Evolutionary conservation across 2,888 invertebrate genomes (phyloP).

Genomic region (Thalpophila matura): DNA sequence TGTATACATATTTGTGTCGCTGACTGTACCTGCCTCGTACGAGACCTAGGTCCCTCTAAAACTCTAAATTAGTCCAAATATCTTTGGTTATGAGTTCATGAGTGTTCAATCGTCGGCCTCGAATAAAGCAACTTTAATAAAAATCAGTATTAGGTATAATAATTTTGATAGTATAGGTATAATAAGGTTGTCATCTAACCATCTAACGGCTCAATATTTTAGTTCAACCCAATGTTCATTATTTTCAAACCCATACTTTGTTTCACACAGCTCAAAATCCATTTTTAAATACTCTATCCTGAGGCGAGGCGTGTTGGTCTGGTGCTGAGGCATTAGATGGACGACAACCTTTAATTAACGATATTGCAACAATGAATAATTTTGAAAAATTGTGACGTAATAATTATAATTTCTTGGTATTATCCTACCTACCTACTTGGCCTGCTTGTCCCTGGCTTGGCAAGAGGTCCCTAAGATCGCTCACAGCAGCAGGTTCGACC

Average conservation of each 20-base stretch:
- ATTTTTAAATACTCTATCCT: too few species aligned
- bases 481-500: background rate
- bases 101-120: slow-evolving; percentile 35
- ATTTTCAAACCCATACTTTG: too few species aligned
- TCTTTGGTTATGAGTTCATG: slow-evolving; percentile 16
- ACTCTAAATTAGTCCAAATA: background rate
- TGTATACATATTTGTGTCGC: slow-evolving; percentile 1
- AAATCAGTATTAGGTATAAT: background rate
- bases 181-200: too few species aligned
- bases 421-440: background rate
- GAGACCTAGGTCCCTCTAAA: background rate
- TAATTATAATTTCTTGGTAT: background rate
- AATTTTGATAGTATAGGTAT: background rate
- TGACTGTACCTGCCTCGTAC: background rate
- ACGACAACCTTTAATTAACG: too few species aligned
- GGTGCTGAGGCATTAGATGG: too few species aligned
- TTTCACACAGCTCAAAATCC: too few species aligned
- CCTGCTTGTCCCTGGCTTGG: too few species aligned
- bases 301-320: too few species aligned
- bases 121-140: slow-evolving; percentile 1
- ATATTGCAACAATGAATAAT: too few species aligned
- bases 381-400: too few species aligned
- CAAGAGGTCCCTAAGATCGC: background rate
- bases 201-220: too few species aligned
- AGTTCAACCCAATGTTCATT: too few species aligned